Evolutionary conservation across 2,888 invertebrate genomes (phyloP).

Genomic region (Drosophila eohydei): DNA sequence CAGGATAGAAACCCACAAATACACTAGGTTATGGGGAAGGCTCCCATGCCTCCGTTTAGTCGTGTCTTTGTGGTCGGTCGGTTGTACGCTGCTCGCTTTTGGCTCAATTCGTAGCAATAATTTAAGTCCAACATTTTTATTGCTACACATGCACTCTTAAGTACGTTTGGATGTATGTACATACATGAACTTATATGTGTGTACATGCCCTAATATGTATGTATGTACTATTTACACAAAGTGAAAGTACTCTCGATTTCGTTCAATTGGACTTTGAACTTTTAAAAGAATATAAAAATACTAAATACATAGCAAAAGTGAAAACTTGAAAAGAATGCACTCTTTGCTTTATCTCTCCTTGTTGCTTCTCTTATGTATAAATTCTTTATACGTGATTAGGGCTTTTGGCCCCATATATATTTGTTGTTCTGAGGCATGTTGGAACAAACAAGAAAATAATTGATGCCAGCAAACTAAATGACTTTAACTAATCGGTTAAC

Average conservation of each 20-base stretch:
- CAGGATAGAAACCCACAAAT: constrained; percentile 70
- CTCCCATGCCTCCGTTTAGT: constrained; percentile 23
- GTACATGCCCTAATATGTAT: constrained; percentile 13
- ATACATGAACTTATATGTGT: constrained; percentile 13
- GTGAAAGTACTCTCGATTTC: constrained; percentile 76
- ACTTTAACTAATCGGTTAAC: not conserved
- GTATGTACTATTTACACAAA: constrained; percentile 55
- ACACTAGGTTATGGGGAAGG: constrained; percentile 67
- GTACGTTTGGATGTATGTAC: constrained; percentile 41
- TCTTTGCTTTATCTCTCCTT: constrained; percentile 26
- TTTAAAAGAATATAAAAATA: constrained; percentile 61
- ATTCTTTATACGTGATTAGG: constrained; percentile 8
- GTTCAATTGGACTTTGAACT: constrained; percentile 79
- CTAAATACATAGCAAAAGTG: constrained; percentile 33
- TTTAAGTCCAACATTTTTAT: constrained; percentile 82
- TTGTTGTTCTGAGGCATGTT: no score
- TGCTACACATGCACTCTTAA: constrained; percentile 68
- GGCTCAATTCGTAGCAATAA: constrained; percentile 75
- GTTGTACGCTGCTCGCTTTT: constrained; percentile 62
- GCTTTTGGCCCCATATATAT: not conserved
- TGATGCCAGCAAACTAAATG: no score
- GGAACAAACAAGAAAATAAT: not conserved
- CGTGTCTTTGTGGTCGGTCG: constrained; percentile 53
- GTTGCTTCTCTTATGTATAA: constrained; percentile 20
- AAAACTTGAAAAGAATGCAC: constrained; percentile 36